Conservation (phyloP, 1,140 invertebrate genomes). For the Diorhabda carinulata region DNA sequence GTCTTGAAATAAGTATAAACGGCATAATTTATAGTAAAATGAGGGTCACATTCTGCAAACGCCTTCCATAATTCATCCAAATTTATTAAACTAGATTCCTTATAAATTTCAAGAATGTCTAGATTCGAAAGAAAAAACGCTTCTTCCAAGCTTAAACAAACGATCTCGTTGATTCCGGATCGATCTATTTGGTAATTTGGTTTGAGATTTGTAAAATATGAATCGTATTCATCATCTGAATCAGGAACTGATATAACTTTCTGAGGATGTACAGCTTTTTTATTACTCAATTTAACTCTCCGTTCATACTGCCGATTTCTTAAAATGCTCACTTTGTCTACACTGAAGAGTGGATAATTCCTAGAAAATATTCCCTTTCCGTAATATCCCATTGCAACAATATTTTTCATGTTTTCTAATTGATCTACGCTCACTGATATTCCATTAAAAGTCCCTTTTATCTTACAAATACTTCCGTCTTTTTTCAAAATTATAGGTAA, state of each 20-base stretch:
- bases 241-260: constrained; percentile 61
- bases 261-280: constrained; percentile 16
- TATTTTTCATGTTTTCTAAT: constrained; percentile 54
- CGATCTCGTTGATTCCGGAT: constrained; percentile 58
- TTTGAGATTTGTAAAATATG: constrained; percentile 60
- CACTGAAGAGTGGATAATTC: constrained; percentile 35
- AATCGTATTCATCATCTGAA: constrained; percentile 61
- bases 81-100: constrained; percentile 55
- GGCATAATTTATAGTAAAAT: constrained; percentile 72
- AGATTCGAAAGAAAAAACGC: constrained; percentile 77
- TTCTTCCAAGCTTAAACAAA: constrained; percentile 69
- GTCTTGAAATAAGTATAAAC: constrained; percentile 83
- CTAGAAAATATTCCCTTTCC: constrained; percentile 58
- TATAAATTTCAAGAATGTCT: constrained; percentile 64
- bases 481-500: constrained; percentile 49
- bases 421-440: constrained; percentile 61
- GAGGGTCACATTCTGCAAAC: constrained; percentile 57
- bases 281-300: constrained; percentile 26
- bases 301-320: constrained; percentile 43
- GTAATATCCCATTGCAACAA: constrained; percentile 70
- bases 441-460: constrained; percentile 61
- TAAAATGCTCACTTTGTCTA: constrained; percentile 24
- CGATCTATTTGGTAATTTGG: constrained; percentile 57
- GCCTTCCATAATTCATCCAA: constrained; percentile 60
- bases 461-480: constrained; percentile 36